A percentile compares a stretch with the other conserved stretches of the same genome.
Evolutionary conservation across 2,113 vertebrate genomes (phyloP).

Genomic region (Limanda limanda): DNA sequence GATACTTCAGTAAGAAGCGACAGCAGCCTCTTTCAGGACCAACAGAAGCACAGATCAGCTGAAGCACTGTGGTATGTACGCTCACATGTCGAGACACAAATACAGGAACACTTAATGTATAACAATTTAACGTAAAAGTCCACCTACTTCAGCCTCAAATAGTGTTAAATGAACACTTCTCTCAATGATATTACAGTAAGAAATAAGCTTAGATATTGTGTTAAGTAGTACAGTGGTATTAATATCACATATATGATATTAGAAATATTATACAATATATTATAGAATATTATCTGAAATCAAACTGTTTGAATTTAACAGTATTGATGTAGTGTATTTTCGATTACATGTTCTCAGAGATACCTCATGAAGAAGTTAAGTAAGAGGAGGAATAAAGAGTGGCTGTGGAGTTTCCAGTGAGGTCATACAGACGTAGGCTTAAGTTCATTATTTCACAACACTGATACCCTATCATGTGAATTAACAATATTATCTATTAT

Average conservation of each 20-base stretch:
- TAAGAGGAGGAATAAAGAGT: constrained; percentile 35
- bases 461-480: neutral
- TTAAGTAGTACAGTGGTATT: neutral
- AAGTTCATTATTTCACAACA: constrained; percentile 23
- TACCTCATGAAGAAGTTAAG: neutral
- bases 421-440: constrained; percentile 41
- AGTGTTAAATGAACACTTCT: neutral
- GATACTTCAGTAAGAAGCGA: constrained; percentile 51
- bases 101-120: constrained; percentile 3
- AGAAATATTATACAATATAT: neutral
- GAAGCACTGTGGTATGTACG: constrained; percentile 62
- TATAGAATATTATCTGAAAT: neutral
- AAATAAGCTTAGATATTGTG: neutral
- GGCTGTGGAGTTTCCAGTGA: constrained; percentile 67
- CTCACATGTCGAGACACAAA: neutral
- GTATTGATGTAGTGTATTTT: neutral
- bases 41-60: constrained; percentile 42
- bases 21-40: constrained; percentile 40
- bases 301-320: neutral
- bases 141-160: neutral
- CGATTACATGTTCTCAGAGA: neutral
- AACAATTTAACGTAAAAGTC: neutral
- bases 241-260: neutral
- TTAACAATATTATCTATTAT: neutral
- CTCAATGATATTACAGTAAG: neutral